Evolutionary conservation across 2,797 vertebrate genomes (phyloP), one percentile per base, ranked within the genome.

Genomic region (Danio choprae): DNA sequence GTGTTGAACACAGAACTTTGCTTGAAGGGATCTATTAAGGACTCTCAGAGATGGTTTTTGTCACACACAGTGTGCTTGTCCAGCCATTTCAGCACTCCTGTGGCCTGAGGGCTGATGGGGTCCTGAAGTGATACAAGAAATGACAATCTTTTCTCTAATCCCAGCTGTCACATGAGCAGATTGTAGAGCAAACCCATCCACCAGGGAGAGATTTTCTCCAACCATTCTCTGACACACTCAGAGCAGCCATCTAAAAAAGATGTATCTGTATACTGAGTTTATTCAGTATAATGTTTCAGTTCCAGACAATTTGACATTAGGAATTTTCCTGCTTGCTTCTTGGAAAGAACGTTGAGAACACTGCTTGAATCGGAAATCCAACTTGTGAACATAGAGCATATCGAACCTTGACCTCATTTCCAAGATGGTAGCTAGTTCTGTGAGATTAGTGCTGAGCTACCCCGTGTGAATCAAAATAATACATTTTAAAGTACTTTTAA

Each of bases 21-120:
- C 69, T 56, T 56, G 15, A 43, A 71, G 69, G 40, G 18, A 9
- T 22, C 69, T 53, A 58, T 56, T 69, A 56, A 43, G 18, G 51
- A 10, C 12, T 43, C 51, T 56, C 51, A 16, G 38, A 56, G 53
- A 72, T 9, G 12, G 18, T 56, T 43, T 72, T 56, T 29, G 40
- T 71, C 51, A 56, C 38, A 8, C 3, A 56, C 38, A 9, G 51
- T 13, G 7, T 71, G 38, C 18, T 55, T 43, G 40, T 22, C 38
- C 38, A 72, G 18, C 7, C 69, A 56, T 43, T 43, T 41, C 38
- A 72, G 48, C 12, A 22, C 40, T 43, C 18, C 4, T 16, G 44
- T 62, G 51, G 13, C 18, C 38, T 4, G 38, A 18, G 29, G 60
- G 38, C 20, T 56, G 74, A 53, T 55, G 36, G 12, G 60, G 11